Conservation (phyloP, 2,888 invertebrate genomes). For the Micoletzkya japonica region DNA sequence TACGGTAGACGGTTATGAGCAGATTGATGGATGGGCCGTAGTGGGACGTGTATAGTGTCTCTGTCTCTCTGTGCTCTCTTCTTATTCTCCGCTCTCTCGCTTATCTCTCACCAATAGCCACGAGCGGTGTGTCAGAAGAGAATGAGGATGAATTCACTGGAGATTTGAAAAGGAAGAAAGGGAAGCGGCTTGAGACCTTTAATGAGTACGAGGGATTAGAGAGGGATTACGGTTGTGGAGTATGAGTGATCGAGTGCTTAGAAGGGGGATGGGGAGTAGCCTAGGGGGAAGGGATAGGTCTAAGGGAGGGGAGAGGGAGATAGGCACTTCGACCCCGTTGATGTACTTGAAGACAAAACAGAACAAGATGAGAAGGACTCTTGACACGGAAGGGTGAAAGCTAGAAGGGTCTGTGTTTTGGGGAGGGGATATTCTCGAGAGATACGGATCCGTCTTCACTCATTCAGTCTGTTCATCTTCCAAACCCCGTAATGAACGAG, state of each 20-base stretch:
- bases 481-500: too few species aligned
- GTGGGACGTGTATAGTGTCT: not conserved
- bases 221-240: too few species aligned
- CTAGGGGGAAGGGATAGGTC: not conserved
- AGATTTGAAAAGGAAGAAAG: not conserved
- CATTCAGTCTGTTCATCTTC: too few species aligned
- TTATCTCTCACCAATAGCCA: not conserved
- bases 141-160: not conserved
- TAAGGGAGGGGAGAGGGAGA: not conserved
- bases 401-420: too few species aligned
- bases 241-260: not conserved
- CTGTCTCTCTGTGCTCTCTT: not conserved
- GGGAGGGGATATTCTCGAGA: not conserved
- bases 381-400: not conserved
- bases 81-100: slow-evolving; percentile 1
- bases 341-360: not conserved
- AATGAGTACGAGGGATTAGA: not conserved
- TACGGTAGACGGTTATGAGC: not conserved
- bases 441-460: not conserved
- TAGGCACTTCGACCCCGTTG: not conserved
- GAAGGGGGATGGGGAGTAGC: not conserved
- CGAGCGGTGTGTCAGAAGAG: not conserved
- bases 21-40: not conserved
- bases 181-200: not conserved
- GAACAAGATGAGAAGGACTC: not conserved